Evolutionary conservation across 2,113 vertebrate genomes (phyloP).

Genomic region (Anser brachyrhynchus): DNA sequence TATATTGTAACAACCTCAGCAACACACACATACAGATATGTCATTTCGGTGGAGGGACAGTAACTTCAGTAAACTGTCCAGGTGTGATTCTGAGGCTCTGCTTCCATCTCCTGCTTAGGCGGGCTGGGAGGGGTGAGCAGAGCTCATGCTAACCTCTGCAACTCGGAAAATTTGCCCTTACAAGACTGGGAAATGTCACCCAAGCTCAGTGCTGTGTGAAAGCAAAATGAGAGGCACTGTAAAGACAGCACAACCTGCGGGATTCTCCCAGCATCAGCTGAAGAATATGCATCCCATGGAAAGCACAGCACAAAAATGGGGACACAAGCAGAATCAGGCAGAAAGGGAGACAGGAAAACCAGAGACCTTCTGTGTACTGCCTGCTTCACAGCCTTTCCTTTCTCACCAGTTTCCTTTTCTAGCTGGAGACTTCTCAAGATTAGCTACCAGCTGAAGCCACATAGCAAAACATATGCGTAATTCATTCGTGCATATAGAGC

Average conservation of each 20-base stretch:
- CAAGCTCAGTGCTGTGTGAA: not conserved
- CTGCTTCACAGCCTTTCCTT: conserved; percentile 2
- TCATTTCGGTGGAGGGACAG: not conserved
- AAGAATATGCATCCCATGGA: not conserved
- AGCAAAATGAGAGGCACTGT: not conserved
- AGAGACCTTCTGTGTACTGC: not conserved
- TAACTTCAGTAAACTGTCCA: not conserved
- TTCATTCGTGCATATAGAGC: conserved; percentile 63
- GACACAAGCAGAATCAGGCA: not conserved
- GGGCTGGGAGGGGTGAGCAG: not conserved
- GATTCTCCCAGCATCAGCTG: not conserved
- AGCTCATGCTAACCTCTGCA: not conserved
- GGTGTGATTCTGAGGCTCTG: not conserved
- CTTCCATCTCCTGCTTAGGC: not conserved
- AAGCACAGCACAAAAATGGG: not conserved
- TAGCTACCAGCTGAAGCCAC: conserved; percentile 65
- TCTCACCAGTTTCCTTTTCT: conserved; percentile 43
- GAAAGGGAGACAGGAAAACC: not conserved
- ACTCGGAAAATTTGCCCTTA: not conserved
- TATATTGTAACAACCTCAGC: not conserved
- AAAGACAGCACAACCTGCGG: not conserved
- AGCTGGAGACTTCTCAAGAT: conserved; percentile 53
- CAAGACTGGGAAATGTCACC: not conserved
- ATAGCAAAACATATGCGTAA: conserved; percentile 67
- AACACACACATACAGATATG: not conserved